Evolutionary conservation across 2,888 invertebrate genomes (phyloP), one percentile per base, ranked within the genome.

Genomic region (Euproctis similis): DNA sequence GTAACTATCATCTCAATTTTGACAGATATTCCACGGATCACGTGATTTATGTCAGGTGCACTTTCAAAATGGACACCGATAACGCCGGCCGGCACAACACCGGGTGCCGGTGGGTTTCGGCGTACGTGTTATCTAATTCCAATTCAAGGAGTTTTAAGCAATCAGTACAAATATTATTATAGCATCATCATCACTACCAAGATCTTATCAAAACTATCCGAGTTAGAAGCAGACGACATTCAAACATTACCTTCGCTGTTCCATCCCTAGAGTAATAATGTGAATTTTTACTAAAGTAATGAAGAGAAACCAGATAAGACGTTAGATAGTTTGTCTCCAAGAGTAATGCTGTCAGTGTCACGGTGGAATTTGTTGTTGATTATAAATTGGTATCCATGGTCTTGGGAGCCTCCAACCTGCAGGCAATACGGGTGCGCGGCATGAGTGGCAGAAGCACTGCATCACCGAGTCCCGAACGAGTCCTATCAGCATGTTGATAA

Each of bases 391-490:
- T 12, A 39, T 39, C 44, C 51, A 46, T 37, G 24, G 17, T 36
- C 31, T 26, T 35, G 37, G 31, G 36, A 37, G 42, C 28, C 53
- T 73, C 89, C 88, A 88, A 91, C 92, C 90, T 87, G 90, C 87
- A 68, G 91, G 90, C 67, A 93, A 75, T 58, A 88, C 86, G 52
- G 94, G 94, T 61, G 93, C 93, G 74, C 93, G 91, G 90, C 94
- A 95, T 81, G 94, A 92, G 86, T 94, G 94, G 87, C 95, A 95
- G 88, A 95, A 94, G 87, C 95, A 95, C 89, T 94, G 93, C 90
- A 94, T 89, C 77, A 95, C 93, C 75, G 94, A 95, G 82, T 95
- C 94, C 82, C 93, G 91, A 74, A 95, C 93, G 67, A 95, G 89
- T 77, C 91, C 92, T 87, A 95, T 93, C 88, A 95, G 86, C 95